Base-by-base conservation (phyloP, 1,140 invertebrate species). In the Drosophila truncata region DNA sequence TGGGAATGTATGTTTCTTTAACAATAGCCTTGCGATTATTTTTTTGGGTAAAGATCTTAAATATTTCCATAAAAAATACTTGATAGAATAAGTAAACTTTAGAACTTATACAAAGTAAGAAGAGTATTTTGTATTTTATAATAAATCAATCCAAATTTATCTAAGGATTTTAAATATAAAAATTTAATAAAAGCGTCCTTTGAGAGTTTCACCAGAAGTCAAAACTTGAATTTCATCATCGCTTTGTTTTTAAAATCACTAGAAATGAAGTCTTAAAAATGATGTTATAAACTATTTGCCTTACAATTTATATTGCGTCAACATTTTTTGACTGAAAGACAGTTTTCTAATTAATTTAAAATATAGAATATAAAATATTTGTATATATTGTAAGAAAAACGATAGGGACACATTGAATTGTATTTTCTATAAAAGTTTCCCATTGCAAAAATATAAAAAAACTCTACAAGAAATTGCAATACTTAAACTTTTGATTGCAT, bases 401-500 rank as follows among this genome's bases (percentile, higher is more conserved):
- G 20, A 6, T 6, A 23, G 11, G 14, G 41, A 31, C 14, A 27
- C 9, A 61, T 44, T 16, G 7, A 44, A 62, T 33, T 65, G 27
- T 20, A n/a, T 62, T 62, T 8, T 25, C 6, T 13, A n/a, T 10
- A 44, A 11, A 42, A 49, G 16, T 33, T 37, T 20, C 11, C 1
- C 9, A 20, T 29, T 14, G 10, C 10, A 10, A 10, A 33, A 33
- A 33, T 3, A n/a, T n/a, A 44, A 52, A 67, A 37, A 23, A 37
- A 49, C 27, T 29, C 31, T 33, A n/a, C 2, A 27, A 67, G 35
- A 67, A 52, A 67, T 58, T 59, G 33, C 42, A 71, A 39, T 35
- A 13, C 33, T 18, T 33, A 76, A 47, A 67, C 47, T 67, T 76
- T 77, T 60, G 29, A 77, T 77, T 77, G 72, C 54, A 66, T 66